phyloP scores from a whole-genome alignment of 2,113 vertebrate species.

The Thunnus maccoyii region DNA sequence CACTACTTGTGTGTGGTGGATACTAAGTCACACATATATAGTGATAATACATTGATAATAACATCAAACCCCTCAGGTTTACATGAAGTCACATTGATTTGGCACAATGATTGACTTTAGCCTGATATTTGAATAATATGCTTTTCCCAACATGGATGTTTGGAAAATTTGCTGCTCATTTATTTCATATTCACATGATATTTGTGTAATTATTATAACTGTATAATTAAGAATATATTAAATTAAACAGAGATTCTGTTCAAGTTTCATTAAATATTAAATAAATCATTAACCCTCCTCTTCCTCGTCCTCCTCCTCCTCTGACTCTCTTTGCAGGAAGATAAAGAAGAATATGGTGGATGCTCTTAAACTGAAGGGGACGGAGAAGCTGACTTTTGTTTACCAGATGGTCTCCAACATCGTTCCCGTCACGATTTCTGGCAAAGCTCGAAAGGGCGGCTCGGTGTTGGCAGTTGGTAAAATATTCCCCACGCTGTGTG shows the following conservation, averaged over 20 bases:
- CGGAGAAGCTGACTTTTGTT: background rate
- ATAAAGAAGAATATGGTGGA: background rate
- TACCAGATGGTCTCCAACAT: background rate
- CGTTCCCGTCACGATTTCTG: background rate
- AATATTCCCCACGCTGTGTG: background rate
- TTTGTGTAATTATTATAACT: too few species aligned
- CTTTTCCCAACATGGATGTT: constrained; percentile 27
- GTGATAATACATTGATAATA: constrained; percentile 25
- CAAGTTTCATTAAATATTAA: too few species aligned
- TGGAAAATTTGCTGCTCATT: background rate
- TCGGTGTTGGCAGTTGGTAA: background rate
- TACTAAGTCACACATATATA: constrained; percentile 46
- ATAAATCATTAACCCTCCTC: too few species aligned
- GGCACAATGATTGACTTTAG: constrained; percentile 17
- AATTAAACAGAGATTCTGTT: background rate
- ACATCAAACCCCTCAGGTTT: constrained; percentile 34
- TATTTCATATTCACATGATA: too few species aligned
- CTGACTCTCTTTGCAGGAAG: background rate
- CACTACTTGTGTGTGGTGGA: constrained; percentile 44
- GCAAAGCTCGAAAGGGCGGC: background rate
- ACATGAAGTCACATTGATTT: constrained; percentile 42
- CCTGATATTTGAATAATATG: constrained; percentile 45
- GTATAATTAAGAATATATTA: too few species aligned
- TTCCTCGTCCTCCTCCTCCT: too few species aligned
- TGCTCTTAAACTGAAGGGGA: background rate